Evolutionary conservation across 2,888 invertebrate genomes (phyloP).

Genomic region (Agrotis puta): DNA sequence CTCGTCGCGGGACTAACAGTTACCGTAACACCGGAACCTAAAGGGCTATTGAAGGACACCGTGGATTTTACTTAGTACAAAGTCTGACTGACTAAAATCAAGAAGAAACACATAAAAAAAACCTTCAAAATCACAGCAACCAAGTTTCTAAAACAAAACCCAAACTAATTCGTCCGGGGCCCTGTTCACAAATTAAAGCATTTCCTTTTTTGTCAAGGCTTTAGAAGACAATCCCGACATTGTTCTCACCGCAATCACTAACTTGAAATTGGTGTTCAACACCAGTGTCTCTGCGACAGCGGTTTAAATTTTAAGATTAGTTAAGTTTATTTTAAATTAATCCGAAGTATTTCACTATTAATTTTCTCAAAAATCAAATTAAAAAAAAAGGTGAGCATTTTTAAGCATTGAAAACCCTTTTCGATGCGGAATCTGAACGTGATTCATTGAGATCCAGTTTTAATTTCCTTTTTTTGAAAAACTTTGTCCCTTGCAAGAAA

Average conservation of each 20-base stretch:
- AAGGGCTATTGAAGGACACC: too few relatives aligned
- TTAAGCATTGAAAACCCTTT: too few relatives aligned
- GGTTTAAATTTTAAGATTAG: not conserved
- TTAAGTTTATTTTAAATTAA: slow-evolving; percentile 1
- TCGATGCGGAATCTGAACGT: too few relatives aligned
- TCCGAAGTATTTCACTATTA: not conserved
- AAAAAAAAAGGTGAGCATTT: too few relatives aligned
- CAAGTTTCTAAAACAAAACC: slow-evolving; percentile 9
- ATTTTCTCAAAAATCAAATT: not conserved
- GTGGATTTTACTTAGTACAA: too few relatives aligned
- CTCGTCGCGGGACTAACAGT: too few relatives aligned
- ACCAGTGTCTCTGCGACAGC: not conserved
- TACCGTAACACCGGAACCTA: too few relatives aligned
- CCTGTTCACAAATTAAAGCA: slow-evolving; percentile 60
- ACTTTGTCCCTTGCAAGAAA: too few relatives aligned
- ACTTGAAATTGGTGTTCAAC: slow-evolving; percentile 15
- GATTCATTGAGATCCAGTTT: too few relatives aligned
- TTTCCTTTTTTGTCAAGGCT: slow-evolving; percentile 48
- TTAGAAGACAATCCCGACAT: slow-evolving; percentile 1
- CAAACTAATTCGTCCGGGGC: slow-evolving; percentile 40
- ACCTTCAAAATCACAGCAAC: not conserved
- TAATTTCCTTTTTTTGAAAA: too few relatives aligned
- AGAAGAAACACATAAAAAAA: too few relatives aligned
- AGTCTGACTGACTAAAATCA: too few relatives aligned
- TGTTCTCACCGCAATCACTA: slow-evolving; percentile 16